These are phyloP conservation scores for Eupelmus urozonus DNA, from an alignment of 2,888 invertebrate genomes.

Conservation along the genomic window DNA sequence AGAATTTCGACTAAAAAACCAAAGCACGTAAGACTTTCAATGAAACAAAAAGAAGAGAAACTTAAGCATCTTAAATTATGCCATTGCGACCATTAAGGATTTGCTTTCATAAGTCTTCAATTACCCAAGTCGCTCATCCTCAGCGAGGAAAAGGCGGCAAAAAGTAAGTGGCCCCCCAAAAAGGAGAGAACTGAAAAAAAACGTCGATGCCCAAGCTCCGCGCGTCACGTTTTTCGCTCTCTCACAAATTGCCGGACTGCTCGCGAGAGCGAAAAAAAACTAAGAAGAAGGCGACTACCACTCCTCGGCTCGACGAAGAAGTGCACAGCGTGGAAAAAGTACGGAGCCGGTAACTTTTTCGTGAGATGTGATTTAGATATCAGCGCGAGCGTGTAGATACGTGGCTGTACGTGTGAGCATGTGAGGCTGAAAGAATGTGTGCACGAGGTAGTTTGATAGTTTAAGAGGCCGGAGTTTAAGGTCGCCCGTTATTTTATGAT, in stretches of 20 bases:
- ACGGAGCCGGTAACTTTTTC: slow-evolving; percentile 40
- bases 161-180: background rate
- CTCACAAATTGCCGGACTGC: slow-evolving; percentile 62
- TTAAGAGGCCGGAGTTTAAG: slow-evolving; percentile 36
- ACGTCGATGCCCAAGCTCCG: slow-evolving; percentile 13
- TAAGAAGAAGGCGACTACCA: background rate
- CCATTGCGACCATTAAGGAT: slow-evolving; percentile 29
- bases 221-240: slow-evolving; percentile 62
- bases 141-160: background rate
- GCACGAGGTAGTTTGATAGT: slow-evolving; percentile 14
- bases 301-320: slow-evolving; percentile 34
- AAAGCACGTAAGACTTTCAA: no score
- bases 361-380: slow-evolving; percentile 70
- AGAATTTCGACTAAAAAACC: no score
- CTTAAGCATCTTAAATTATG: slow-evolving; percentile 34
- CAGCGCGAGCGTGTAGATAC: slow-evolving; percentile 29
- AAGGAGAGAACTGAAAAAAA: slow-evolving; percentile 14
- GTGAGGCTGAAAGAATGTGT: slow-evolving; percentile 8
- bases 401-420: background rate
- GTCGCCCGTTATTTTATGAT: slow-evolving; percentile 26
- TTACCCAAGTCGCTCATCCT: slow-evolving; percentile 49
- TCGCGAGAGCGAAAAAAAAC: slow-evolving; percentile 17
- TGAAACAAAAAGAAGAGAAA: slow-evolving; percentile 19
- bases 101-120: slow-evolving; percentile 47
- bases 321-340: slow-evolving; percentile 41